These are phyloP conservation scores for Hyphantria cunea DNA, from an alignment of 1,140 invertebrate genomes.

Conservation along the genomic window DNA sequence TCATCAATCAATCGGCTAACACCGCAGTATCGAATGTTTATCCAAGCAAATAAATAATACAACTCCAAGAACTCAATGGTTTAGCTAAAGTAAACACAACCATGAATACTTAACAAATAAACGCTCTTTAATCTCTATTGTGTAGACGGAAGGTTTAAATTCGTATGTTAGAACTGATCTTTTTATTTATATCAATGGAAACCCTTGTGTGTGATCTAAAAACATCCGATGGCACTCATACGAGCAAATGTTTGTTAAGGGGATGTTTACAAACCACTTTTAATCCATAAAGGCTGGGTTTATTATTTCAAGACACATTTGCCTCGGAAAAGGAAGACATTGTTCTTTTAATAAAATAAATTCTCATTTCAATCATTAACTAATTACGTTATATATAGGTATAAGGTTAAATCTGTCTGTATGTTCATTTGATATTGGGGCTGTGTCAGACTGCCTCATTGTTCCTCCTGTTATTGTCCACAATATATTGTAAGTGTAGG, in stretches of 20 bases:
- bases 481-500: too few relatives aligned
- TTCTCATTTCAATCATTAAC: background rate
- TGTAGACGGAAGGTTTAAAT: slow-evolving; percentile 12
- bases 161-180: slow-evolving; percentile 9
- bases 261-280: slow-evolving; percentile 17
- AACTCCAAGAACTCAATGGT: slow-evolving; percentile 58
- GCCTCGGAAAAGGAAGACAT: too few relatives aligned
- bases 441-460: too few relatives aligned
- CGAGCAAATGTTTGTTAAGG: slow-evolving; percentile 52
- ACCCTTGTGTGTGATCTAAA: slow-evolving; percentile 61
- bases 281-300: slow-evolving; percentile 15
- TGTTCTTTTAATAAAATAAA: too few relatives aligned
- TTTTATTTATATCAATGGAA: slow-evolving; percentile 60
- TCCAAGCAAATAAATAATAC: slow-evolving; percentile 67
- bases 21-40: slow-evolving; percentile 51
- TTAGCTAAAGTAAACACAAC: slow-evolving; percentile 60
- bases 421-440: too few relatives aligned
- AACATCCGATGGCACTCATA: slow-evolving; percentile 55
- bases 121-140: background rate
- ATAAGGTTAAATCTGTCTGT: too few relatives aligned
- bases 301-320: background rate
- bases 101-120: background rate
- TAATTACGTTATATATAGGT: background rate
- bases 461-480: too few relatives aligned
- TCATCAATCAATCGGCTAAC: slow-evolving; percentile 30